Base-by-base conservation (phyloP, 2,113 vertebrate genomes). In the Rhinogobius similis region DNA sequence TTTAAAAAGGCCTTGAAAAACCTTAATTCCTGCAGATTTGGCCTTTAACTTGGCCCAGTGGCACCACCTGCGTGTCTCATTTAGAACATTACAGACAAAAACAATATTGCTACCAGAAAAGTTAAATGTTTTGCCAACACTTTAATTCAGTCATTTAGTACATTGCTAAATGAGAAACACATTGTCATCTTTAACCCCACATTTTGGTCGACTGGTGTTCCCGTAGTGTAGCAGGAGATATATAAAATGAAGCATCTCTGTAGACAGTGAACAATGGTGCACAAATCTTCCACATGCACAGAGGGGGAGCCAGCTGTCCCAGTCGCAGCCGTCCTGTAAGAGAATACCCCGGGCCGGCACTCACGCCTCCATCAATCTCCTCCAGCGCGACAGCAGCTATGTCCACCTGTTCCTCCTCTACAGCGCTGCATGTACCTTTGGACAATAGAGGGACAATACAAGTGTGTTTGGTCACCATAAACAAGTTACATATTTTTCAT, bases 401-500 rank as follows among this genome's bases (percentile, higher is more conserved):
- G 89, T 65, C 90, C 92, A 93, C 91, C 92, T 93, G 92, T 92
- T 92, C 84, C 76, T 81, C 83, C 86, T 87, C 78, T 83, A 52
- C 72, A 62, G 67, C 43, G 69, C 84, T 68, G 20, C 18, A 2
- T 5, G 29, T 5, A 61, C 58, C 29, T 58, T 29, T 55, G 14
- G 24, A 29, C 55, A 29, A 18, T 29, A 9, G 24, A 16, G 26
- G 12, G 26, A 58, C 14, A 58, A 14, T 18, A 10, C 23, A 24
- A 24, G 52, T 13, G 21, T 52, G 12, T 21, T 6, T 50, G 46
- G 46, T 10, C 8, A 50, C 46, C 46, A 14, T 58, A 29, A 18
- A 13, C 12, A 13, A 13, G 27, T 58, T 18, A 27, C 21, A 14
- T 10, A 4, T 26, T 5, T 29, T 58, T 56, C 2, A 10, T 11